These are phyloP conservation scores for Torymus tubicola DNA, from an alignment of 2,888 invertebrate genomes.

Conservation along the genomic window DNA sequence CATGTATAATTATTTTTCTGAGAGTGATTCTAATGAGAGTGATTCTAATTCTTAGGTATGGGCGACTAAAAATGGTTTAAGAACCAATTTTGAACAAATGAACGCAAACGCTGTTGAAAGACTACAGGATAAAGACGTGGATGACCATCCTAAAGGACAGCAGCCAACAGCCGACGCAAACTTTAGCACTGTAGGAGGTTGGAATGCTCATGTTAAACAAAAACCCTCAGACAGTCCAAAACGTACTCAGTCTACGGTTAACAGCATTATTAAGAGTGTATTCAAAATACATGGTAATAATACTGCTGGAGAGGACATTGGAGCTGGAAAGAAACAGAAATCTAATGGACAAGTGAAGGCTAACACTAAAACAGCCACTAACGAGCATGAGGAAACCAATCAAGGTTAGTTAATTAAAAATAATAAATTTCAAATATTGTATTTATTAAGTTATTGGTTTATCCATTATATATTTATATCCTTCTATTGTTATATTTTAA, in stretches of 20 bases:
- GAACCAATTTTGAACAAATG: conserved; percentile 42
- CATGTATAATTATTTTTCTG: too few species aligned
- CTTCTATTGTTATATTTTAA: too few species aligned
- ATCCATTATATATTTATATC: too few species aligned
- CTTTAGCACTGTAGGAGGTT: conserved; percentile 29
- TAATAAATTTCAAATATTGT: neutral
- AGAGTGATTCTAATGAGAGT: neutral
- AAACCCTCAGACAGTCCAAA: conserved; percentile 63
- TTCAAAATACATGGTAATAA: conserved; percentile 64
- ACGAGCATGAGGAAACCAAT: conserved; percentile 51
- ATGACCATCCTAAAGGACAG: conserved; percentile 41
- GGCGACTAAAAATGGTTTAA: conserved; percentile 50
- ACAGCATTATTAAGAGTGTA: conserved; percentile 69
- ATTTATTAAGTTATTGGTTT: too few species aligned
- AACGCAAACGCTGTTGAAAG: conserved; percentile 40
- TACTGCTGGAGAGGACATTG: conserved; percentile 47
- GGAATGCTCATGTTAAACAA: conserved; percentile 61
- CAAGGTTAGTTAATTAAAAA: conserved; percentile 42
- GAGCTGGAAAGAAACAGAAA: conserved; percentile 54
- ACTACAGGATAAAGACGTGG: conserved; percentile 44
- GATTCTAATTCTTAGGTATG: conserved; percentile 21
- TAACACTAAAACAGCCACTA: conserved; percentile 36
- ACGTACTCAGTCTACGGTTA: conserved; percentile 67
- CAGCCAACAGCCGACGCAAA: conserved; percentile 29
- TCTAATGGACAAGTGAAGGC: conserved; percentile 58